Percentiles rank a stretch among this genome's conserved stretches.
Evolutionary conservation across 2,113 vertebrate genomes (phyloP).

Genomic region (Serilophus lunatus): DNA sequence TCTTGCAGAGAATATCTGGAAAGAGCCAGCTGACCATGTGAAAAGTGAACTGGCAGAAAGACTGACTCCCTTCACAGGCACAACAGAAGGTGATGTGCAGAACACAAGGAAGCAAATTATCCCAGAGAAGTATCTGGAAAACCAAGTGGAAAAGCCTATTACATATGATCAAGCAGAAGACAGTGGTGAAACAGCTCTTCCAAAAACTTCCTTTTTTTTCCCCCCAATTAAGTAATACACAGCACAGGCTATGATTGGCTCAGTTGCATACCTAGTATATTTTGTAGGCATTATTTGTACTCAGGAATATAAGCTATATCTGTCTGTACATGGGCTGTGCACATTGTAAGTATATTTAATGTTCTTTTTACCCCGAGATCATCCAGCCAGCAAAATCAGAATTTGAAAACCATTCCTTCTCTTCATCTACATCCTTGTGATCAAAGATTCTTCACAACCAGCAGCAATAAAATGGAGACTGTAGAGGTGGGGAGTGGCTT

Average conservation of each 20-base stretch:
- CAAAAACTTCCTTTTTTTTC: slow-evolving; percentile 23
- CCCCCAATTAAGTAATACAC: slow-evolving; percentile 50
- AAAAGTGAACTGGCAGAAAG: slow-evolving; percentile 19
- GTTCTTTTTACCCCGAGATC: slow-evolving; percentile 7
- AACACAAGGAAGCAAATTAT: background rate
- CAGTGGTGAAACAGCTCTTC: slow-evolving; percentile 3
- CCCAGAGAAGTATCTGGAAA: background rate
- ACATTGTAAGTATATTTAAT: slow-evolving; percentile 18
- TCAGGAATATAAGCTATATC: slow-evolving; percentile 48
- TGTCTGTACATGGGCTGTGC: slow-evolving; percentile 13
- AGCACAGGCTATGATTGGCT: background rate
- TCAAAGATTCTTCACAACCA: background rate
- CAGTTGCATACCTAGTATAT: background rate
- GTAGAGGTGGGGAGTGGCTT: background rate
- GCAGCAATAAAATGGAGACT: slow-evolving; percentile 57
- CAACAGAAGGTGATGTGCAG: background rate
- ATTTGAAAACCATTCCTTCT: background rate
- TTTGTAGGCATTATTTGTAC: slow-evolving; percentile 36
- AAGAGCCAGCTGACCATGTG: background rate
- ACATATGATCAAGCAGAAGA: background rate
- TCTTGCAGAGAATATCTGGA: slow-evolving; percentile 22
- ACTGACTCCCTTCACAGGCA: background rate
- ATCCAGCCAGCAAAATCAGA: background rate
- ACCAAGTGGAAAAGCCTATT: background rate
- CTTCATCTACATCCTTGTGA: background rate